Base-by-base conservation (phyloP, 2,797 vertebrate genomes). In the Spea hammondii region DNA sequence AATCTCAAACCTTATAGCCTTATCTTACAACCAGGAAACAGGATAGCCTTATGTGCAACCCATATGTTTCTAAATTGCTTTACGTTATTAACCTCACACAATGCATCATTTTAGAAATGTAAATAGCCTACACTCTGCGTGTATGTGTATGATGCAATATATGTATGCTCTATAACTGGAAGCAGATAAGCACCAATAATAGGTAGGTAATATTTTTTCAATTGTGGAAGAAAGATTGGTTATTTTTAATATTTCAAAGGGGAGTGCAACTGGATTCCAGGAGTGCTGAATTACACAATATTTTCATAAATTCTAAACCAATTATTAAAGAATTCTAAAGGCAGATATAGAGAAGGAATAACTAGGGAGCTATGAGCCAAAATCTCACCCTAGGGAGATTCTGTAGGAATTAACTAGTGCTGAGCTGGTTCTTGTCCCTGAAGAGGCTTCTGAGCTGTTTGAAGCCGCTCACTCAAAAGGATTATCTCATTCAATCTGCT, bases 401-500 rank as follows among this genome's bases (percentile, higher is more conserved):
- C 79, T 6, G 4, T 50, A 84, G 85, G 91, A 92, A 93, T 94
- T 89, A 92, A 89, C 86, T 86, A 82, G 81, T 88, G 87, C 88
- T 89, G 88, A 88, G 86, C 86, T 86, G 85, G 84, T 86, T 90
- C 87, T 83, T 84, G 86, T 90, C 89, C 90, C 92, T 84, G 83
- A 85, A 90, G 90, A 92, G 87, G 82, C 83, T 79, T 89, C 86
- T 90, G 92, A 92, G 90, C 89, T 91, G 88, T 92, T 92, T 92
- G 91, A 94, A 94, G 92, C 92, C 92, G 91, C 85, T 94, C 93
- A 95, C 90, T 93, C 90, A 86, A 78, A 91, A 86, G 92, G 93
- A 95, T 96, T 95, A 96, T 91, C 93, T 93, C 87, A 88, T 92
- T 89, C 92, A 95, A 95, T 95, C 93, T 92, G 89, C 91, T 91